Evolutionary conservation across 1,140 invertebrate species (phyloP).

Genomic region (Philopotamus ludificatus): DNA sequence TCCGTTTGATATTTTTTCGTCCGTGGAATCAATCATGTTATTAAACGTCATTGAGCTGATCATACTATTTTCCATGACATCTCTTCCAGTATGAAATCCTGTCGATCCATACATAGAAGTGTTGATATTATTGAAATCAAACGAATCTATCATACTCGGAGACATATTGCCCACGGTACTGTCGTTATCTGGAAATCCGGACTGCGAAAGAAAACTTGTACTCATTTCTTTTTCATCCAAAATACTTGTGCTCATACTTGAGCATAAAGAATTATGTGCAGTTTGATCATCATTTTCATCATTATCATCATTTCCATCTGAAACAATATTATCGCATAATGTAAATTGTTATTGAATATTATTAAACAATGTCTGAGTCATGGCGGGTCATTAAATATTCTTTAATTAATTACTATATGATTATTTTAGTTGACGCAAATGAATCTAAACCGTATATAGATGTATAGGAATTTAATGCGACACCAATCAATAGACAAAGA

Average conservation of each 20-base stretch:
- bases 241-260: slow-evolving; percentile 55
- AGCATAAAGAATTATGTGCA: slow-evolving; percentile 47
- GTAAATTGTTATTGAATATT: no score
- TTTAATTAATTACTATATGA: no score
- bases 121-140: slow-evolving; percentile 52
- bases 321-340: background rate
- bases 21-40: slow-evolving; percentile 38
- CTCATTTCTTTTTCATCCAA: slow-evolving; percentile 57
- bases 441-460: no score
- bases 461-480: no score
- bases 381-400: no score
- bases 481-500: no score
- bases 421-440: no score
- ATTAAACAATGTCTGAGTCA: no score
- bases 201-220: slow-evolving; percentile 55
- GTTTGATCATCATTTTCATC: slow-evolving; percentile 33
- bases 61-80: slow-evolving; percentile 50
- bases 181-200: slow-evolving; percentile 53
- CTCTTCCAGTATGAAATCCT: slow-evolving; percentile 43
- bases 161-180: slow-evolving; percentile 53
- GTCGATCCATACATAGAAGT: slow-evolving; percentile 45
- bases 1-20: slow-evolving; percentile 32
- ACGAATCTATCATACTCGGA: slow-evolving; percentile 50
- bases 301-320: slow-evolving; percentile 14
- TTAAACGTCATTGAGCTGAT: slow-evolving; percentile 55